A percentile compares a stretch with the other conserved stretches of the same genome.
Evolutionary conservation across 2,113 vertebrate species (phyloP).

Genomic region (Crotophaga sulcirostris): DNA sequence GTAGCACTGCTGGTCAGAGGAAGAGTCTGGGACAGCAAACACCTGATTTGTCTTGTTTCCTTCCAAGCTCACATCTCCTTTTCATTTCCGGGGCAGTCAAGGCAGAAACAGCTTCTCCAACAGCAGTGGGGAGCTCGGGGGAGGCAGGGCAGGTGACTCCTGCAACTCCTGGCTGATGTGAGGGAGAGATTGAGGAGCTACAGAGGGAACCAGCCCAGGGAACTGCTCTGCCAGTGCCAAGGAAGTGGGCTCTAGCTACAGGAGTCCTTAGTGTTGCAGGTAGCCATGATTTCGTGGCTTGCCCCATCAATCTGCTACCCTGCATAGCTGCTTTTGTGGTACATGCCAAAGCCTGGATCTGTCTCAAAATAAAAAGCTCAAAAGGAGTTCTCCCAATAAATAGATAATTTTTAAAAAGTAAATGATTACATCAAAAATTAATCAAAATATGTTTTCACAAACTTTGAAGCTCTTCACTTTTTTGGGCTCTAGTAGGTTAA

Average conservation of each 20-base stretch:
- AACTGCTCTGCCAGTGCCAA: neutral
- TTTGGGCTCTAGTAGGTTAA: neutral
- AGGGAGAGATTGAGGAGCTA: neutral
- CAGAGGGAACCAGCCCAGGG: neutral
- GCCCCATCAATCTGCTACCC: neutral
- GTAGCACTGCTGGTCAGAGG: neutral
- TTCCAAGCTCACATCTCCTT: neutral
- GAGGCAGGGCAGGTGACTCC: neutral
- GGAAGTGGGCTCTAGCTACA: neutral
- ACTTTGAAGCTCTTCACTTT: neutral
- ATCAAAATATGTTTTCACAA: neutral
- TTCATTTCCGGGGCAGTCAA: neutral
- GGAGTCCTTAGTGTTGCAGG: neutral
- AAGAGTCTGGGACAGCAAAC: neutral
- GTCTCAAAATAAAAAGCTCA: neutral
- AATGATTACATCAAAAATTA: neutral
- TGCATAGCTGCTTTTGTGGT: accelerated
- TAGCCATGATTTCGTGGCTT: neutral
- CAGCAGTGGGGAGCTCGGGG: accelerated
- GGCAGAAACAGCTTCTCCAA: neutral
- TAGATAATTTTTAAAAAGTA: neutral
- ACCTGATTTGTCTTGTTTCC: neutral
- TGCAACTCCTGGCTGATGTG: neutral
- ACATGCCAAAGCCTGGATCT: neutral
- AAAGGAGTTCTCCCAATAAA: neutral